Conservation (phyloP, 2,888 invertebrate species). For the Hyposoter dolosus region DNA sequence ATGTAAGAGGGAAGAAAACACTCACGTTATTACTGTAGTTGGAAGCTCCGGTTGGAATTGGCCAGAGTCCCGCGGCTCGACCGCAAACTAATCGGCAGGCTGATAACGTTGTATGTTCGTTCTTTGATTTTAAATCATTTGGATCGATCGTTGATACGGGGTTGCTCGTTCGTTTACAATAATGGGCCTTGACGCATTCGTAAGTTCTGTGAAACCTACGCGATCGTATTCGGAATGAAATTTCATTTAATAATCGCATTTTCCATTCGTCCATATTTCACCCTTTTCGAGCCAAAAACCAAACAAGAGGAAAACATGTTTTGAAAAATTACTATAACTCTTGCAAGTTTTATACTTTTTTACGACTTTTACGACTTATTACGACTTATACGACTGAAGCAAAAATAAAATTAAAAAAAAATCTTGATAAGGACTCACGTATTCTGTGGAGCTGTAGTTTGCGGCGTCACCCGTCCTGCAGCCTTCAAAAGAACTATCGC, state of each 20-base stretch:
- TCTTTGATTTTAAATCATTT: slow-evolving; percentile 51
- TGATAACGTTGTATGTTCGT: slow-evolving; percentile 73
- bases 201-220: slow-evolving; percentile 74
- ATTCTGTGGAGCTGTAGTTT: slow-evolving; percentile 27
- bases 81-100: slow-evolving; percentile 78
- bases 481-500: slow-evolving; percentile 27
- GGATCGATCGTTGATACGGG: slow-evolving; percentile 64
- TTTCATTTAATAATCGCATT: background rate
- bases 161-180: slow-evolving; percentile 71
- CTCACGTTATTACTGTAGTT: slow-evolving; percentile 73
- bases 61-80: slow-evolving; percentile 76
- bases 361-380: too few species aligned
- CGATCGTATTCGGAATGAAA: background rate
- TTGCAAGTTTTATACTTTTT: too few species aligned
- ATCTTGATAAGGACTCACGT: slow-evolving; percentile 28
- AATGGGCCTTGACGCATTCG: slow-evolving; percentile 71
- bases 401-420: background rate
- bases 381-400: background rate
- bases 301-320: too few species aligned
- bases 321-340: background rate
- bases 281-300: too few species aligned
- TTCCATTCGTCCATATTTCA: too few species aligned
- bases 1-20: background rate
- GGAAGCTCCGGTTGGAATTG: slow-evolving; percentile 74
- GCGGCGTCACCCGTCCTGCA: slow-evolving; percentile 8